Base-by-base conservation (phyloP, 2,797 vertebrate genomes). In the Amblyraja radiata region DNA sequence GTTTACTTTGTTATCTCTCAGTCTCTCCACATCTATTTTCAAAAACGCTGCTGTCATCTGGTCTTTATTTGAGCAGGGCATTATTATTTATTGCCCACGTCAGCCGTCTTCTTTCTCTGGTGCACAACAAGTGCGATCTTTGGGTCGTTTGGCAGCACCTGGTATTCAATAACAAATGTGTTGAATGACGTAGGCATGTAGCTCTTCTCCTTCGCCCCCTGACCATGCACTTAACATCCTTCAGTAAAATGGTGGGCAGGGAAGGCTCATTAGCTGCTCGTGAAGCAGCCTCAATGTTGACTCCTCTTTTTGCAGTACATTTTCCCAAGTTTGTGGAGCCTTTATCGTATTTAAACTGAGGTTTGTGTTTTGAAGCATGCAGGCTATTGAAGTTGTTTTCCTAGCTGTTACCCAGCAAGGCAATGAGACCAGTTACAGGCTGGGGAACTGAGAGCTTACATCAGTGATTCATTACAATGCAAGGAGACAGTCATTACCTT, bases 11-110 rank as follows among this genome's bases (percentile, higher is more conserved):
- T 65, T 18, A 65, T 28, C n/a, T 88, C 14, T 36, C 61, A 88
- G 18, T 65, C n/a, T 63, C 58, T n/a, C 63, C 65, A 36, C n/a
- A 11, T 36, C 77, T 78, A 78, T 36, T 78, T 78, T 36, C 32
- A 36, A 78, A 36, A 14, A 32, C 8, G 58, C 25, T 14, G 83
- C 13, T 65, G 61, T 32, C n/a, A 2, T 65, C n/a, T 32, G 61
- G 32, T 88, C 61, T 16, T 36, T 88, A 61, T 18, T 68, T 88
- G n/a, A 88, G 84, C 63, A 36, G 21, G 1, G n/a, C 9, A 65
- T 88, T 36, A 88, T 65, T 88, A 88, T 88, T 88, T 68, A 18
- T 36, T 88, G 84, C n/a, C 80, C 81, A 68, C 84, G 18, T 88
- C 63, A 36, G n/a, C 84, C 65, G 36, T 68, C 84, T 68, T 68